Percentiles rank a stretch among this genome's conserved stretches.
Evolutionary conservation across 2,113 vertebrate genomes (phyloP).

Genomic region (Caranx ignobilis): DNA sequence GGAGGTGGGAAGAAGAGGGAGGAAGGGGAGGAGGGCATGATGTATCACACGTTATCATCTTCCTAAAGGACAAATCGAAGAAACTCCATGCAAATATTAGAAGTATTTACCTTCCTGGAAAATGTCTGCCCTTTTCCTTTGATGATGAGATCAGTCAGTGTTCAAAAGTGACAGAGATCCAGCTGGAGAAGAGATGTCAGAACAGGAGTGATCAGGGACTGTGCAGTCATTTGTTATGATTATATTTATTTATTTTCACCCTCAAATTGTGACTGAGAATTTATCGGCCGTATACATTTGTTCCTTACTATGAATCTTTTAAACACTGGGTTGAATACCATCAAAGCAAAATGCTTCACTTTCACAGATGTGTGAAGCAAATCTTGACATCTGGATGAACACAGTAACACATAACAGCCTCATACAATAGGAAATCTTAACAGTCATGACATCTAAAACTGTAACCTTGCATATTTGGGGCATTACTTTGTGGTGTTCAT

Average conservation of each 20-base stretch:
- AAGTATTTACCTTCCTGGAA: conserved; percentile 81
- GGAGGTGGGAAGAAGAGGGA: conserved; percentile 9
- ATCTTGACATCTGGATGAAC: background rate
- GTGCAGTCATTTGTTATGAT: background rate
- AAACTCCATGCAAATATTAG: conserved; percentile 76
- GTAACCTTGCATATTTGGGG: background rate
- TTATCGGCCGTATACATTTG: background rate
- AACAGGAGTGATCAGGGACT: conserved; percentile 17
- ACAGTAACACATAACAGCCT: background rate
- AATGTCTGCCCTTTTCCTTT: conserved; percentile 80
- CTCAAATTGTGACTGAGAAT: background rate
- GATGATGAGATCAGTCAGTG: conserved; percentile 70
- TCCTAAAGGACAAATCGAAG: conserved; percentile 82
- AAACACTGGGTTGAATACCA: background rate
- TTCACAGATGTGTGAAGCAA: background rate
- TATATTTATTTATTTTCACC: too few relatives aligned
- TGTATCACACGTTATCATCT: conserved; percentile 75
- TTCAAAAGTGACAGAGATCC: conserved; percentile 53
- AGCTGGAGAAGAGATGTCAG: conserved; percentile 26
- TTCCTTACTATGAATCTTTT: too few relatives aligned
- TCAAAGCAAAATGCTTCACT: background rate
- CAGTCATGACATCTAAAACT: background rate
- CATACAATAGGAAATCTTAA: background rate
- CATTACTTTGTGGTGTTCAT: background rate
- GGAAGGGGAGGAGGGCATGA: conserved; percentile 41